Evolutionary conservation across 2,888 invertebrate species (phyloP), one percentile per base, ranked within the genome.

Genomic region (Amiota minor): DNA sequence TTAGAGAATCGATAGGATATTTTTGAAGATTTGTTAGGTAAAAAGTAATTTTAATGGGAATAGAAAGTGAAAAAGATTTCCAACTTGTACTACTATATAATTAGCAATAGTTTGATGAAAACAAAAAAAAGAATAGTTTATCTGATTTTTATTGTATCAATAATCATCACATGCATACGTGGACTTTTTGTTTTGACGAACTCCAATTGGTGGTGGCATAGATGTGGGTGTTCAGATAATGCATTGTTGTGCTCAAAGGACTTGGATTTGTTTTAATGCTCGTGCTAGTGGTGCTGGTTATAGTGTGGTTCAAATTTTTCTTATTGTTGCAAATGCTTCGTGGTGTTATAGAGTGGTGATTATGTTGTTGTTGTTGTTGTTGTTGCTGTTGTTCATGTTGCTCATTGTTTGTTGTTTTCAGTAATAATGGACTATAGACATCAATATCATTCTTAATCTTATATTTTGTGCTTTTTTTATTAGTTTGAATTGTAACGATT

Each of bases 101-200:
- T 35, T 35, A 35, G 35, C 35, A 35, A 23, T 23, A 23, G 3
- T 23, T 23, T 23, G 1, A 2, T 1, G 3, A 23, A 23, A 23
- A 23, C 1, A 23, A 23, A 23, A 23, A 23, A 23, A 23, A 23
- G 6, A 35, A 35, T 2, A 35, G 6, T 35, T 4, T 6, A 6
- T 35, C 35, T 35, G 6, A 35, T 35, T 35, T 35, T 35, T 35
- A 35, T 35, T 35, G 35, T 35, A 35, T 35, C 35, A 35, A 56
- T 18, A 35, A 56, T 18, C 10, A 18, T 77, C 76, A 77, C 87
- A 89, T 89, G 89, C 89, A 88, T 89, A 89, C 89, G 88, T 89
- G 89, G 88, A 89, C 86, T 87, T 83, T 85, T 79, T 87, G 86
- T 59, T 86, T 86, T 73, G 80, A 78, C 76, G 87, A 81, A 76